Evolutionary conservation across 2,797 vertebrate genomes (phyloP), one percentile per base, ranked within the genome.

Genomic region (Xerus rutilus): DNA sequence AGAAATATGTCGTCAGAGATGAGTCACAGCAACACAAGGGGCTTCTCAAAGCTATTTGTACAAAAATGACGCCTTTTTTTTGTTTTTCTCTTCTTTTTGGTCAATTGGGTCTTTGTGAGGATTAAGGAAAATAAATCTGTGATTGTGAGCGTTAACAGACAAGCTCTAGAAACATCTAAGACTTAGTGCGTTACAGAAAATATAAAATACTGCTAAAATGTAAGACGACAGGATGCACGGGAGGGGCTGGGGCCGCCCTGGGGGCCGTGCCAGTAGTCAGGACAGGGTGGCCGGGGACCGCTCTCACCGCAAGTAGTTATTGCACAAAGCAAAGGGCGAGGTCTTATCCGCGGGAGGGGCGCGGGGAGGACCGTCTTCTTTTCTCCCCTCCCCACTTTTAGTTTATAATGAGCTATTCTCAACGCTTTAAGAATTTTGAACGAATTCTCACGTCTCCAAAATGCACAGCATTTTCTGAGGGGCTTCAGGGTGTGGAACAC

Each of bases 141-240:
- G 98, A 99, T 98, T 98, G 98, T 98, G 98, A 98, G 97, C 98
- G 91, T 98, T 98, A 98, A 99, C 98, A 98, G 98, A 98, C 96
- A 96, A 98, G 98, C 98, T 98, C 98, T 99, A 98, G 98, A 99
- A 99, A 99, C 98, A 98, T 94, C 98, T 98, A 99, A 98, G 98
- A 99, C 98, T 99, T 98, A 98, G 98, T 99, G 98, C 98, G 98
- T 98, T 98, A 99, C 98, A 98, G 99, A 98, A 99, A 98, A 98
- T 98, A 98, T 98, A 98, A 98, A 99, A 99, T 99, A 99, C 98
- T 99, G 98, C 98, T 98, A 99, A 98, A 98, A 98, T 98, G 98
- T 98, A 97, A 98, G 98, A 98, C 98, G 98, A 98, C 98, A 98
- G 98, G 97, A 97, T 98, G 98, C 98, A 97, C 98, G 98, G 98